Percentiles rank a stretch among this genome's conserved stretches.
Evolutionary conservation across 1,140 invertebrate genomes (phyloP).

Genomic region (Antheraea pernyi): DNA sequence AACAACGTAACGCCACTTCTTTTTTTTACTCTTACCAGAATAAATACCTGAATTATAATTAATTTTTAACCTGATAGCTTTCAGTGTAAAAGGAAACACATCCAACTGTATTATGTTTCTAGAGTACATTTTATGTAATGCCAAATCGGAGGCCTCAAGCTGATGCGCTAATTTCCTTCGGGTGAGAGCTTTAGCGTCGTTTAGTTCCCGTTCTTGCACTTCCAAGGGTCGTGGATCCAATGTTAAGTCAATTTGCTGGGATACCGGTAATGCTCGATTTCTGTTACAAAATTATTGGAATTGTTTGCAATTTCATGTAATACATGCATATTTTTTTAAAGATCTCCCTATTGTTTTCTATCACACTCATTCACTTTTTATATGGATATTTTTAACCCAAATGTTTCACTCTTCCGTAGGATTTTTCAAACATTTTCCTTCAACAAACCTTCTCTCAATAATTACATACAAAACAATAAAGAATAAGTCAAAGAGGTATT

Average conservation of each 20-base stretch:
- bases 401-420: too few species aligned
- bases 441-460: too few species aligned
- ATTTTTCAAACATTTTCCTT: too few species aligned
- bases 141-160: conserved; percentile 80
- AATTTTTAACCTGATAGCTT: conserved; percentile 72
- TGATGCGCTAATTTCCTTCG: conserved; percentile 77
- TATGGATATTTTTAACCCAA: too few species aligned
- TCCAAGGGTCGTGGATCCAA: conserved; percentile 82
- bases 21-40: neutral
- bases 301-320: too few species aligned
- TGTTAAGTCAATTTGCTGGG: conserved; percentile 82
- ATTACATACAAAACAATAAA: too few species aligned
- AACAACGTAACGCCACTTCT: neutral
- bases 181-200: conserved; percentile 81
- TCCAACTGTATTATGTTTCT: conserved; percentile 85
- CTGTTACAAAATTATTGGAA: conserved; percentile 39
- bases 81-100: conserved; percentile 82
- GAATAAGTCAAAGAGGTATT: too few species aligned
- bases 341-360: too few species aligned
- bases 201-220: conserved; percentile 81
- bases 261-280: conserved; percentile 81
- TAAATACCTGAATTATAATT: neutral
- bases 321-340: too few species aligned
- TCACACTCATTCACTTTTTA: too few species aligned
- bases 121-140: conserved; percentile 84